Base-by-base conservation (phyloP, 2,113 vertebrate genomes). In the Condylura cristata region DNA sequence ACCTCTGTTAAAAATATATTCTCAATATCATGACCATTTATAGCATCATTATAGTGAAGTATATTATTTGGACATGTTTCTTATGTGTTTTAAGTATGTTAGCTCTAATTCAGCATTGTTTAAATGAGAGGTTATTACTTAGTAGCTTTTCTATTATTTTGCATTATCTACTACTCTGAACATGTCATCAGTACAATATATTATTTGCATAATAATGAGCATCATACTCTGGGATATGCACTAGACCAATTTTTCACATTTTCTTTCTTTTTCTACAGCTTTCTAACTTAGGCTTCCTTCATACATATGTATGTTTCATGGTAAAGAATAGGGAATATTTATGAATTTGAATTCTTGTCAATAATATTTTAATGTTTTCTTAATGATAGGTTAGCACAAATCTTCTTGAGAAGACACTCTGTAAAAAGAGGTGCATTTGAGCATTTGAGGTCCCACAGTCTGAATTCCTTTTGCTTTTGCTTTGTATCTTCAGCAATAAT, bases 151-250 rank as follows among this genome's bases (percentile, higher is more conserved):
- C 58, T 95, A 41, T 87, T 90, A 68, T 58, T 92, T 82, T 93
- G 17, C 16, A 86, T 63, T 92, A 89, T 89, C 22, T 61, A 30
- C 26, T 30, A 61, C 60, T 18, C 60, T 71, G 58, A 95, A 92
- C 16, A 51, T 84, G 71, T 93, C 63, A 89, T 76, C 61, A 80
- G 65, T 48, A 80, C 28, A 93, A 80, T 78, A 30, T 87, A 58
- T 72, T 95, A 90, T 95, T 92, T 95, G 92, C 81, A 93, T 88
- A 88, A 37, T 88, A 95, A 97, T 88, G 72, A 94, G 6, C 5
- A 70, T 20, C 37, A 48, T 86, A 22, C 34, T 56, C 8, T 66
- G 6, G 10, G 11, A 51, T 63, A 48, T 20, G n/a, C 8, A 81
- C 84, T 68, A 81, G 46, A 44, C 90, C 46, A 74, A 4, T 80